phyloP scores from a whole-genome alignment of 2,113 vertebrate genomes.

The Naja naja region DNA sequence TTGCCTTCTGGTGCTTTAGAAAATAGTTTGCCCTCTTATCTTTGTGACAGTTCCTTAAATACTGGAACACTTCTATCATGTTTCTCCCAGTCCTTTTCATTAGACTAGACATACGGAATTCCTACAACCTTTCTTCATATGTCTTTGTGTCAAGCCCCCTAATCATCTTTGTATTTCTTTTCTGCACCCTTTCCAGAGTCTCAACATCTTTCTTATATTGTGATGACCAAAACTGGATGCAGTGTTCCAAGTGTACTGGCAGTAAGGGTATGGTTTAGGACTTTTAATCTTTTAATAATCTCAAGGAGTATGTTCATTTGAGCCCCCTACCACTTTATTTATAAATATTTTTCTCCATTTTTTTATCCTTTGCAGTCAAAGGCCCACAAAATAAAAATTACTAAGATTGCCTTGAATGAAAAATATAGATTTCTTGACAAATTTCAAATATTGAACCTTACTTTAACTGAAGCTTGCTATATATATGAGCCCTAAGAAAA shows the following conservation, averaged over 20 bases:
- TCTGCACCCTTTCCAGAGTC: not conserved
- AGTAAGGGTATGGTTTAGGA: not conserved
- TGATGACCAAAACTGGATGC: not conserved
- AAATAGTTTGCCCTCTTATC: not conserved
- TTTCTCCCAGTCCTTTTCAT: not conserved
- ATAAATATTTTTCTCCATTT: not conserved
- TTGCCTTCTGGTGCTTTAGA: not conserved
- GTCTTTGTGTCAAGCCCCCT: not conserved
- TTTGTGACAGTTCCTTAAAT: not conserved
- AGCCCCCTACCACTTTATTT: not conserved
- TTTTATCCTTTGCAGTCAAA: not conserved
- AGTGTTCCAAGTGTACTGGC: not conserved
- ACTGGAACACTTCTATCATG: not conserved
- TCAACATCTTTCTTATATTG: not conserved
- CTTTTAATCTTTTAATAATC: not conserved
- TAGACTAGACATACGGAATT: not conserved
- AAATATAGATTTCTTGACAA: not conserved
- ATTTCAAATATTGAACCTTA: not conserved
- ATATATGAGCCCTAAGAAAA: not conserved
- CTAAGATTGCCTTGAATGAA: not conserved
- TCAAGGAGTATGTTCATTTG: not conserved
- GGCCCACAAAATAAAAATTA: not conserved
- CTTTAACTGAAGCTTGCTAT: not conserved
- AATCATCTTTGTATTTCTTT: not conserved
- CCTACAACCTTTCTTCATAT: not conserved